Conservation (phyloP, 1,140 invertebrate species). For the Zaprionus capensis region DNA sequence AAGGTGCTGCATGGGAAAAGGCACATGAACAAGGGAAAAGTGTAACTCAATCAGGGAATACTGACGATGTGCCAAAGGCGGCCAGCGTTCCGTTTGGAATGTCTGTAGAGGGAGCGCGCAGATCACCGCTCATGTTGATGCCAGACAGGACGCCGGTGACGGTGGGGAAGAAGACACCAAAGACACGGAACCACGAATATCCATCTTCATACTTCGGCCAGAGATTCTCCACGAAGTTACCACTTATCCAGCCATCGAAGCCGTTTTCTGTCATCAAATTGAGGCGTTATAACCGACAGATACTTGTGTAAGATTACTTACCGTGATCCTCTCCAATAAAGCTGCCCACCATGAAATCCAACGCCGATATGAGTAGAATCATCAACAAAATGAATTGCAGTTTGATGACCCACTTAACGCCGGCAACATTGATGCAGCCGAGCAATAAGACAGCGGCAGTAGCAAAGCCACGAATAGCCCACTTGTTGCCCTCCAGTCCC, state of each 20-base stretch:
- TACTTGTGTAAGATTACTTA: constrained; percentile 78
- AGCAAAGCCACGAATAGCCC: constrained; percentile 92
- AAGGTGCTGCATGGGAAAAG: constrained; percentile 89
- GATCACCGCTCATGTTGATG: constrained; percentile 99
- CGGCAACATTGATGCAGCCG: constrained; percentile 94
- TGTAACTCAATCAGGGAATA: constrained; percentile 5
- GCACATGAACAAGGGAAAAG: neutral
- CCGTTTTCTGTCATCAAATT: constrained; percentile 87
- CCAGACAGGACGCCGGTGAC: constrained; percentile 97
- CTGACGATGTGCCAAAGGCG: constrained; percentile 93
- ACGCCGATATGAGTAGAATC: constrained; percentile 92
- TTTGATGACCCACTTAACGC: constrained; percentile 97
- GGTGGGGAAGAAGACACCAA: constrained; percentile 97
- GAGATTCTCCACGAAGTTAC: constrained; percentile 93
- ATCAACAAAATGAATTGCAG: constrained; percentile 94
- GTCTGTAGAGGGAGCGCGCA: constrained; percentile 94
- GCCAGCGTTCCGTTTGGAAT: constrained; percentile 97
- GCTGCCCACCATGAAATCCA: constrained; percentile 95
- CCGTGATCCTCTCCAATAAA: constrained; percentile 89
- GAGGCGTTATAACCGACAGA: neutral
- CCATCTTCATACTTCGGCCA: constrained; percentile 91
- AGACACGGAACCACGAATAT: constrained; percentile 95
- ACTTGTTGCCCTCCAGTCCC: constrained; percentile 88
- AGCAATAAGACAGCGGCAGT: constrained; percentile 92
- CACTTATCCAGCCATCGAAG: constrained; percentile 93